Percentiles rank a stretch among this genome's conserved stretches.
These are phyloP conservation scores for Anisognathus igniventris DNA, from an alignment of 2,797 vertebrate species.

Conservation along the genomic window DNA sequence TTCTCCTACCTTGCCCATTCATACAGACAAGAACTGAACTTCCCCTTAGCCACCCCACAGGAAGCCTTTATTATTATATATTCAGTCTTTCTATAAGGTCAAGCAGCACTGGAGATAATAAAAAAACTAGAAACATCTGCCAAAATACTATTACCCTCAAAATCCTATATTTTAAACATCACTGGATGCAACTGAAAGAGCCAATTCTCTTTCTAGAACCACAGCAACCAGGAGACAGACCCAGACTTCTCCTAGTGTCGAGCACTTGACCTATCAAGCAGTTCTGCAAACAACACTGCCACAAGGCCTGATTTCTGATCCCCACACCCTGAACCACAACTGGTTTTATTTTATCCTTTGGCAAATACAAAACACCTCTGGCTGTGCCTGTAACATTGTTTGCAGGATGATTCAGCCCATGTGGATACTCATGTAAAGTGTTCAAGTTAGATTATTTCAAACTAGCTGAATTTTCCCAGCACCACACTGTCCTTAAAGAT, in stretches of 20 bases:
- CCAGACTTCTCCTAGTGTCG: neutral
- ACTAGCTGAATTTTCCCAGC: neutral
- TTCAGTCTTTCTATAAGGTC: neutral
- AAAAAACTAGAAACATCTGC: neutral
- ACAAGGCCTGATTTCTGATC: neutral
- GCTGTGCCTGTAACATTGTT: neutral
- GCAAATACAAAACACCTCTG: neutral
- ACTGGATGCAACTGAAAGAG: neutral
- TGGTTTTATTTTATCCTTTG: neutral
- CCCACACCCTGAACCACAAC: neutral
- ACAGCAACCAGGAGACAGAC: neutral
- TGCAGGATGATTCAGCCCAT: neutral
- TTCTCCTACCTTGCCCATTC: neutral
- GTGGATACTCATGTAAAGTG: neutral
- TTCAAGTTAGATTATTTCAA: neutral
- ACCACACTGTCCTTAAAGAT: neutral
- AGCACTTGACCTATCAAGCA: neutral
- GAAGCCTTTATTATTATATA: neutral
- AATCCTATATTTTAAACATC: neutral
- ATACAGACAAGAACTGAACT: neutral
- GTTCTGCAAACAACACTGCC: neutral
- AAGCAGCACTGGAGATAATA: neutral
- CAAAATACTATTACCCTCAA: neutral
- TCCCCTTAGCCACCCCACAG: neutral
- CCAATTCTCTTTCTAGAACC: neutral